These are phyloP conservation scores for Ictalurus punctatus DNA, from an alignment of 2,113 vertebrate genomes.

Conservation along the genomic window DNA sequence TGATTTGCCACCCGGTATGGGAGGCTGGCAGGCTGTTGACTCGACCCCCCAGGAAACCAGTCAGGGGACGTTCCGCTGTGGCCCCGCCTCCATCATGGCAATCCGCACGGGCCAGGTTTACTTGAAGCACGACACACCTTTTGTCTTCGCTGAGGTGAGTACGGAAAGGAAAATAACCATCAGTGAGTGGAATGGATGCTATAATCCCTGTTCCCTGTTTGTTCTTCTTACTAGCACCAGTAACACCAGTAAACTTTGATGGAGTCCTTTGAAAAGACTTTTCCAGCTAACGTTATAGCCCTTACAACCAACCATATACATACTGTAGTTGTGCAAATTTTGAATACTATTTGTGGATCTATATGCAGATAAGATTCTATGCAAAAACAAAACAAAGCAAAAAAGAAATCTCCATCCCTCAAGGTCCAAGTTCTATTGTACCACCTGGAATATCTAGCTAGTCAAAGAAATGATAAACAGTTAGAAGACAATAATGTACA, in stretches of 20 bases:
- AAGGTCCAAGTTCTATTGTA: background rate
- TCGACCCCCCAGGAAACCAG: slow-evolving; percentile 86
- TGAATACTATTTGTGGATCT: too few relatives aligned
- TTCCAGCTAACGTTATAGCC: background rate
- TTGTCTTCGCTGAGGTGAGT: slow-evolving; percentile 88
- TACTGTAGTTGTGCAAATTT: too few relatives aligned
- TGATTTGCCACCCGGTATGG: slow-evolving; percentile 76
- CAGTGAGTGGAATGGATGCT: background rate
- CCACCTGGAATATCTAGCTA: background rate
- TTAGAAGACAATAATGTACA: too few relatives aligned
- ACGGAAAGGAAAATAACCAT: background rate
- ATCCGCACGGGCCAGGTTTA: slow-evolving; percentile 82
- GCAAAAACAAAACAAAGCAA: too few relatives aligned
- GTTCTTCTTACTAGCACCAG: background rate
- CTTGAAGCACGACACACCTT: slow-evolving; percentile 80
- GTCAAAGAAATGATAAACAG: background rate
- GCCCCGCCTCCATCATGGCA: slow-evolving; percentile 83
- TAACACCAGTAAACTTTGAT: background rate
- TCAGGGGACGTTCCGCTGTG: slow-evolving; percentile 85
- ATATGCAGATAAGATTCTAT: too few relatives aligned
- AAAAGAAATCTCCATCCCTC: too few relatives aligned
- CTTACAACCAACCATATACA: too few relatives aligned
- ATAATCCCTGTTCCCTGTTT: background rate
- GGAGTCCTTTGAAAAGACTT: background rate
- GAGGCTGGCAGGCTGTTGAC: slow-evolving; percentile 85